A percentile compares a stretch with the other conserved stretches of the same genome.
Conservation (phyloP, 2,888 invertebrate species). For the Phrixothrix hirtus region DNA sequence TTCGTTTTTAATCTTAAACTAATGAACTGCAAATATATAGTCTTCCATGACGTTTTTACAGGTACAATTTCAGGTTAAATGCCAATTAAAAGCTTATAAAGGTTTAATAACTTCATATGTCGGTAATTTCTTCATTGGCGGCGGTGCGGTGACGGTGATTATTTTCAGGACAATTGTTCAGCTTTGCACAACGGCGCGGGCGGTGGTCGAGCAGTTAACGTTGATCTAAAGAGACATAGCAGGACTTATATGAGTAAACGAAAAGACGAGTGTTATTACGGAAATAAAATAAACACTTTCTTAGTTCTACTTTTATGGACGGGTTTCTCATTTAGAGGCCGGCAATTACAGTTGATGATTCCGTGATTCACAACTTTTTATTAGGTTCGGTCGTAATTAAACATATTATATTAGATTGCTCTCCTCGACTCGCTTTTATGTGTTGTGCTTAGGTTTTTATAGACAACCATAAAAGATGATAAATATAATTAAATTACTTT, state of each 20-base stretch:
- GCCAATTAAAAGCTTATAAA: slow-evolving; percentile 21
- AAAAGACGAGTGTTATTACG: slow-evolving; percentile 43
- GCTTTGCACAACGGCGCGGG: too few species aligned
- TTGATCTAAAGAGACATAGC: too few species aligned
- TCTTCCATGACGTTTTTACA: slow-evolving; percentile 12
- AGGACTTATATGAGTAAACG: slow-evolving; percentile 18
- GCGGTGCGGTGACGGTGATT: too few species aligned
- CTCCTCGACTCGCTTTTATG: slow-evolving; percentile 37
- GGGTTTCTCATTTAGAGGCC: slow-evolving; percentile 47
- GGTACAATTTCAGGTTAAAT: slow-evolving; percentile 17
- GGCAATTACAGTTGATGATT: slow-evolving; percentile 55
- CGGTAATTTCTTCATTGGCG: too few species aligned
- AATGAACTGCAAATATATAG: slow-evolving; percentile 14
- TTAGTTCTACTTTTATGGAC: slow-evolving; percentile 46
- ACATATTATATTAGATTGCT: slow-evolving; percentile 32
- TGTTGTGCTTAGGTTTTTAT: slow-evolving; percentile 41
- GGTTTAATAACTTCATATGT: slow-evolving; percentile 20
- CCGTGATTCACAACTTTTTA: slow-evolving; percentile 41
- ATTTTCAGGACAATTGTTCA: too few species aligned
- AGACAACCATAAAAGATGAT: slow-evolving; percentile 47
- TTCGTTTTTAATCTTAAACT: slow-evolving; percentile 1
- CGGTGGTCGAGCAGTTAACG: too few species aligned
- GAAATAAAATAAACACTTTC: slow-evolving; percentile 54
- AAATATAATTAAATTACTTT: slow-evolving; percentile 53
- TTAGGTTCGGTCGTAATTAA: slow-evolving; percentile 32